phyloP scores from a whole-genome alignment of 2,888 invertebrate species.

The Tinea trinotella region DNA sequence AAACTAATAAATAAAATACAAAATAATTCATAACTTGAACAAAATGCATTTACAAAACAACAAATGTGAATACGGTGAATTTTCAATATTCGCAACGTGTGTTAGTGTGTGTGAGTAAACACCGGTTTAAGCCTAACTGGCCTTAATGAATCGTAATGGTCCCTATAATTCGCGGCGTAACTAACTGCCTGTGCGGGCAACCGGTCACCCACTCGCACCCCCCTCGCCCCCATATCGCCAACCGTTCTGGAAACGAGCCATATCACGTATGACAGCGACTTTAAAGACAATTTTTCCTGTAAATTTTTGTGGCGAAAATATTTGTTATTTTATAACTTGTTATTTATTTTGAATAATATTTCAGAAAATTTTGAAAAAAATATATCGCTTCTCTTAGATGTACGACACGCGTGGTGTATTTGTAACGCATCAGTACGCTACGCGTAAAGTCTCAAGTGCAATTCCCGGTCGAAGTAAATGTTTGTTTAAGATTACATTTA shows the following conservation, averaged over 20 bases:
- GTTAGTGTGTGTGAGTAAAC: conserved; percentile 67
- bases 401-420: no score
- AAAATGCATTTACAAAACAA: neutral
- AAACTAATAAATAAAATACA: no score
- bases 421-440: no score
- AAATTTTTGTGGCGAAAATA: neutral
- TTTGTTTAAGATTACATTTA: no score
- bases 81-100: conserved; percentile 19
- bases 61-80: conserved; percentile 19
- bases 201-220: conserved; percentile 25
- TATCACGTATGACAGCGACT: conserved; percentile 66
- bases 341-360: no score
- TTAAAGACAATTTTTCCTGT: neutral
- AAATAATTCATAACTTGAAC: no score
- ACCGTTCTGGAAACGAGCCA: conserved; percentile 54
- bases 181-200: conserved; percentile 70
- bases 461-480: no score
- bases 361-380: no score
- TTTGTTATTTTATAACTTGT: no score
- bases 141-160: conserved; percentile 75
- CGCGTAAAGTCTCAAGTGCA: no score
- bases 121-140: conserved; percentile 74
- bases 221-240: conserved; percentile 29
- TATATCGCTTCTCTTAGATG: no score
- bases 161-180: conserved; percentile 74